These are phyloP conservation scores for Cephus pulcher DNA, from an alignment of 2,888 invertebrate genomes.

Conservation along the genomic window DNA sequence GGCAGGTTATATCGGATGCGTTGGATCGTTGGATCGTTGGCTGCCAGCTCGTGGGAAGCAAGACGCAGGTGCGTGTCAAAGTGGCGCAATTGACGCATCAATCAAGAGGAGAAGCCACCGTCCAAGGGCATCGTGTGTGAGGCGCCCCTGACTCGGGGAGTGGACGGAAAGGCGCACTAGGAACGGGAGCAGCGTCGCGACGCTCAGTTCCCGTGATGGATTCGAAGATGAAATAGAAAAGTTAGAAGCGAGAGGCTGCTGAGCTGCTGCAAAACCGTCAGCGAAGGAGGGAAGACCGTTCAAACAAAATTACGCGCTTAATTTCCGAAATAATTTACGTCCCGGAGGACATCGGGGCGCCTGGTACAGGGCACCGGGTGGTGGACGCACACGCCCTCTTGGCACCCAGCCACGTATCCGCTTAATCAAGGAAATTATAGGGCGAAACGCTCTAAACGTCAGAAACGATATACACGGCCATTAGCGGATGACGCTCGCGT, in stretches of 20 bases:
- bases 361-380: constrained; percentile 18
- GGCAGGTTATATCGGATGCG: no score
- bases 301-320: constrained; percentile 45
- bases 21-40: no score
- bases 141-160: no score
- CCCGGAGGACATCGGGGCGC: constrained; percentile 38
- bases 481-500: constrained; percentile 5
- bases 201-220: constrained; percentile 14
- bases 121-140: not conserved
- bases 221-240: constrained; percentile 7
- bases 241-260: not conserved
- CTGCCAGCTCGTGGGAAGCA: constrained; percentile 2
- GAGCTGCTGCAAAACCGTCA: not conserved
- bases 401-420: constrained; percentile 49
- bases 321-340: constrained; percentile 52
- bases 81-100: constrained; percentile 58
- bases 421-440: constrained; percentile 55
- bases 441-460: constrained; percentile 50
- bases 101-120: constrained; percentile 38
- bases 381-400: constrained; percentile 29
- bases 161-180: not conserved
- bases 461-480: constrained; percentile 22
- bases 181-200: constrained; percentile 18
- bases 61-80: constrained; percentile 56
- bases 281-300: constrained; percentile 6